Evolutionary conservation across 2,888 invertebrate genomes (phyloP).

Genomic region (Ethmia dodecea): DNA sequence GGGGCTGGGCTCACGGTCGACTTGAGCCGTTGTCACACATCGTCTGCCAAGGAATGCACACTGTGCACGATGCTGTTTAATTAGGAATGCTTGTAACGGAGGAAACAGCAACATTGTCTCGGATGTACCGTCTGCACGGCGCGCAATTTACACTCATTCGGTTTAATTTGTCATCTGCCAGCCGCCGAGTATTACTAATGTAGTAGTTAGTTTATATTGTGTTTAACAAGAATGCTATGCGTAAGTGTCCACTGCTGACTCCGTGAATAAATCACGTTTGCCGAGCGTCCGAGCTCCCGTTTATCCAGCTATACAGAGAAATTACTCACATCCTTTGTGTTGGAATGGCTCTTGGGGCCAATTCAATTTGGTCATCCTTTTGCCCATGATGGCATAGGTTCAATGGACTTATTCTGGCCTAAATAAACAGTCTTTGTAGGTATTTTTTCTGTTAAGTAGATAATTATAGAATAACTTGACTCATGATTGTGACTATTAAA

Average conservation of each 20-base stretch:
- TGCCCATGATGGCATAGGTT: no score
- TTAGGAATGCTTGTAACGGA: slow-evolving; percentile 6
- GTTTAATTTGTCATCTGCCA: slow-evolving; percentile 5
- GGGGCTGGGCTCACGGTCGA: slow-evolving; percentile 38
- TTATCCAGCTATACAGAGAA: slow-evolving; percentile 16
- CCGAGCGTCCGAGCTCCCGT: no score
- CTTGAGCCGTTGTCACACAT: slow-evolving; percentile 49
- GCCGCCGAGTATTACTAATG: no score
- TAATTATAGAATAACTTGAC: no score
- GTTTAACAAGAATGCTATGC: neutral
- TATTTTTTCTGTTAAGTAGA: no score
- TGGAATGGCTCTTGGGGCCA: neutral
- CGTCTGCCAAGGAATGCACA: slow-evolving; percentile 49
- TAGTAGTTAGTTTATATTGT: no score
- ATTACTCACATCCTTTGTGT: slow-evolving; percentile 32
- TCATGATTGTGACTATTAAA: no score
- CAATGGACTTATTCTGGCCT: no score
- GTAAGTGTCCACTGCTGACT: slow-evolving; percentile 19
- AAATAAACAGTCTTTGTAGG: no score
- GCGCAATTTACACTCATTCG: slow-evolving; percentile 4
- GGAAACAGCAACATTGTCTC: slow-evolving; percentile 10
- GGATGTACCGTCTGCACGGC: neutral
- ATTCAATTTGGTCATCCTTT: neutral
- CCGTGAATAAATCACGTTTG: neutral
- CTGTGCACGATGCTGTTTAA: slow-evolving; percentile 19